Conservation (phyloP, 2,113 vertebrate genomes). For the Axis porcinus region DNA sequence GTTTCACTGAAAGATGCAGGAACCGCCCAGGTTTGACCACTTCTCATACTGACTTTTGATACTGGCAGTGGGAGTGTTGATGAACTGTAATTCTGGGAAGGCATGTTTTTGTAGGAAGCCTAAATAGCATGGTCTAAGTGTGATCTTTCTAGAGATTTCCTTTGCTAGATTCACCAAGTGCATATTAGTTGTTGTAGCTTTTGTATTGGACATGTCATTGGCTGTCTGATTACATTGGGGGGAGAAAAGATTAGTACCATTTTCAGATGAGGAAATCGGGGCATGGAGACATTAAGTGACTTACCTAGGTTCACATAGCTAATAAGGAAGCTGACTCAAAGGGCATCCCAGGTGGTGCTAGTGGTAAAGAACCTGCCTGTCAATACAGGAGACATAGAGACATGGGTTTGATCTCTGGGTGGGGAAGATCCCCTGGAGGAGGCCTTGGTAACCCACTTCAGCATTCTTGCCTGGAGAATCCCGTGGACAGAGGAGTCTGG, state of each 20-base stretch:
- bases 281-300: not conserved
- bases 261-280: not conserved
- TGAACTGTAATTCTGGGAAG: not conserved
- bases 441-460: not conserved
- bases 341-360: not conserved
- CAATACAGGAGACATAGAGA: not conserved
- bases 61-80: not conserved
- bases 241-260: not conserved
- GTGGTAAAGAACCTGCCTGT: not conserved
- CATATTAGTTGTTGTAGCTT: not conserved
- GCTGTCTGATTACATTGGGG: not conserved
- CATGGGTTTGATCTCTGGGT: not conserved
- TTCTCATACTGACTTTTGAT: not conserved
- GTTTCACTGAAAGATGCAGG: not conserved
- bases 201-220: not conserved
- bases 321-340: not conserved
- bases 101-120: not conserved
- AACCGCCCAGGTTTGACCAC: not conserved
- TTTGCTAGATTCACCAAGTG: not conserved
- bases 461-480: not conserved
- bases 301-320: not conserved
- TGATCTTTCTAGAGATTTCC: not conserved
- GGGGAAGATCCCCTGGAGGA: not conserved
- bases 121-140: fast-evolving
- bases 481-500: not conserved